Base-by-base conservation (phyloP, 1,140 invertebrate species). In the Drosophila simulans region DNA sequence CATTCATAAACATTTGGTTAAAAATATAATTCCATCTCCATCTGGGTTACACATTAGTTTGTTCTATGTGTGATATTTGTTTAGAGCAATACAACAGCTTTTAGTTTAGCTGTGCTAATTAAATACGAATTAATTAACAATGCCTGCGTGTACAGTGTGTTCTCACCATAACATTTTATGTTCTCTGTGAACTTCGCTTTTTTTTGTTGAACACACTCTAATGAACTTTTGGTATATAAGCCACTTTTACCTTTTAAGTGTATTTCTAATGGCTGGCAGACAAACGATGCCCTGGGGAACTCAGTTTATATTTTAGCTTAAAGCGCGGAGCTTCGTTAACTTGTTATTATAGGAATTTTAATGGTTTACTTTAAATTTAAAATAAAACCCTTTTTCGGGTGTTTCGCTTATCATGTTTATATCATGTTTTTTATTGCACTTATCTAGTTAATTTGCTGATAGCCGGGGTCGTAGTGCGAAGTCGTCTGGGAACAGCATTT, bases 41-140 rank as follows among this genome's bases (percentile, higher is more conserved):
- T 64, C 0, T 42, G 27, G 58, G 45, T 27, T 43, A 65, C 27
- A 13, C 3, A n/a, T 66, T 7, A 11, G 45, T 34, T 17, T 43
- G 37, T 11, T 20, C 12, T 42, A 5, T 20, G 31, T 45, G 27
- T 35, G 45, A 25, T 64, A 11, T 68, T 45, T 65, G 17, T 27
- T 34, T 34, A 12, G n/a, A 35, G n/a, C 35, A 13, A 0, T 11
- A 35, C 27, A 12, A 35, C 7, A 31, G 64, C 64, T 45, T 68
- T 68, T 65, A 68, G 64, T 65, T 65, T 51, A 34, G 46, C 11
- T n/a, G 49, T 22, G 60, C 59, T 68, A 68, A 68, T 65, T 65
- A 68, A 68, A 68, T 53, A 65, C 46, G 15, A 68, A 53, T 31
- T 63, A 68, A 68, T 68, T 52, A 65, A 39, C 46, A 62, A 48